Base-by-base conservation (phyloP, 2,888 invertebrate genomes). In the Lasioglossum marginatum region DNA sequence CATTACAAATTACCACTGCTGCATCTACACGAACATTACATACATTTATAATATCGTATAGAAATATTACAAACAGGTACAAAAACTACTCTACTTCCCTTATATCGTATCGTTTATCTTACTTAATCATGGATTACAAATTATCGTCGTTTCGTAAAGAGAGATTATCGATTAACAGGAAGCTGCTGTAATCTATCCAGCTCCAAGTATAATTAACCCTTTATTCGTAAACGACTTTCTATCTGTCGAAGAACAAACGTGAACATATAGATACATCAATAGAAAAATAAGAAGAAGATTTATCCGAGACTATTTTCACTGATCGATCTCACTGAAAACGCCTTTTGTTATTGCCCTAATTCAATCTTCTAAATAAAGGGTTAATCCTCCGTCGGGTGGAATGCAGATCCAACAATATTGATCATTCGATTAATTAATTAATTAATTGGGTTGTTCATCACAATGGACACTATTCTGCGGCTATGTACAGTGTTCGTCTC, bases 51-150 rank as follows among this genome's bases (percentile, higher is more conserved):
- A 89, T 91, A 89, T 90, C 85, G 88, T 92, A 92, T 93, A 93
- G 92, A 94, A 93, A 94, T 93, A 92, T 93, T 94, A 94, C 93
- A 94, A 94, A 94, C 94, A 94, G 94, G 94, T 94, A 94, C 94
- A 94, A 94, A 94, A 94, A 90, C 94, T 94, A 94, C 88, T 88
- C 93, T 94, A 94, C 88, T 81, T 91, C 31, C 82, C 82, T 87
- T 90, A 87, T 48, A 52, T 45, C 80, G 83, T 14, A 48, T 68
- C 40, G n/a, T 70, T 57, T 83, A 63, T 27, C 72, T 85, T 85
- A 81, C 43, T 40, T 74, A 81, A 63, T 68, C 73, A 75, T 43
- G 60, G 79, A 81, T 85, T 76, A 84, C 75, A 79, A 77, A 77
- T 73, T 66, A 31, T 70, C 57, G 79, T 81, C 71, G 45, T 63